phyloP scores from a whole-genome alignment of 2,888 invertebrate species.

The Falcaria lacertinaria region DNA sequence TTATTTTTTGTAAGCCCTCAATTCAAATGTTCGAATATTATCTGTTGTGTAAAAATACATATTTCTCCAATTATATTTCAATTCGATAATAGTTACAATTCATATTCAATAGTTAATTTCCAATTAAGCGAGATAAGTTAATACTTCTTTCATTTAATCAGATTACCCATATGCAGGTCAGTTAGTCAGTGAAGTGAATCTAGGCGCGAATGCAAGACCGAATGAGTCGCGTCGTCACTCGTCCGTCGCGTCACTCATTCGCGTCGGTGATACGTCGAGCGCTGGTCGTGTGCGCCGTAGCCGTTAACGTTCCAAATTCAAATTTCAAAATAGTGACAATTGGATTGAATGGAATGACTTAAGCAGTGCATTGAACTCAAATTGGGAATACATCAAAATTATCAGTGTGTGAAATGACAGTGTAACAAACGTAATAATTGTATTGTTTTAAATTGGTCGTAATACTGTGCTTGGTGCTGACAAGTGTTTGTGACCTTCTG shows the following conservation, averaged over 20 bases:
- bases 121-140: constrained; percentile 44
- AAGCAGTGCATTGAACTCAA: constrained; percentile 25
- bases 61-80: too few species aligned
- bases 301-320: constrained; percentile 49
- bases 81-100: too few species aligned
- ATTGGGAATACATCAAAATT: constrained; percentile 11
- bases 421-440: not conserved
- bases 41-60: constrained; percentile 8
- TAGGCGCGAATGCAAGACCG: constrained; percentile 40
- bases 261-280: constrained; percentile 54
- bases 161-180: constrained; percentile 67
- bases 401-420: constrained; percentile 22
- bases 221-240: constrained; percentile 29
- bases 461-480: constrained; percentile 45
- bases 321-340: constrained; percentile 45
- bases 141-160: constrained; percentile 53
- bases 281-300: constrained; percentile 49
- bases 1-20: too few species aligned
- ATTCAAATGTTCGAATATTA: too few species aligned
- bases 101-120: too few species aligned
- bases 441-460: constrained; percentile 12
- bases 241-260: constrained; percentile 54
- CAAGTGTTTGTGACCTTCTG: constrained; percentile 68
- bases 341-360: constrained; percentile 18
- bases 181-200: constrained; percentile 41